A percentile compares a stretch with the other conserved stretches of the same genome.
Evolutionary conservation across 2,797 vertebrate genomes (phyloP).

Genomic region (Bucorvus abyssinicus): DNA sequence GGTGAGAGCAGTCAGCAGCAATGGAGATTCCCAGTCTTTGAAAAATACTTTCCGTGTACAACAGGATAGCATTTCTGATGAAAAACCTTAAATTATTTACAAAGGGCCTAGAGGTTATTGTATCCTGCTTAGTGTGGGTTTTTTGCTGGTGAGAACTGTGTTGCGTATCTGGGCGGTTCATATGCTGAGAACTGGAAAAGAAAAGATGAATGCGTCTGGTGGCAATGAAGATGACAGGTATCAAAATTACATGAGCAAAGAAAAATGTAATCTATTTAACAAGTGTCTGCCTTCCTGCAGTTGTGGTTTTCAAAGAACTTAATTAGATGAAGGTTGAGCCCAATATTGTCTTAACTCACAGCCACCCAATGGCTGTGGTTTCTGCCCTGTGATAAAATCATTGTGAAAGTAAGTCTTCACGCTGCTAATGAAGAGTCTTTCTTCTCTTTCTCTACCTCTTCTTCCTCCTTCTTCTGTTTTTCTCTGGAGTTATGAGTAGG

Average conservation of each 20-base stretch:
- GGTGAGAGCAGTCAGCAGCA: fast-evolving
- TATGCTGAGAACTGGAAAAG: not conserved
- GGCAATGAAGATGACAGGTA: not conserved
- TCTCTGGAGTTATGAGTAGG: not conserved
- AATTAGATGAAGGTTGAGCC: constrained; percentile 10
- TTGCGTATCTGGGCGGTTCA: not conserved
- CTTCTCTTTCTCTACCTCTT: not conserved
- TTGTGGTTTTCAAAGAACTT: constrained; percentile 35
- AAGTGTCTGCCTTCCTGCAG: not conserved
- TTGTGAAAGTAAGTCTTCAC: not conserved
- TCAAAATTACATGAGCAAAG: constrained; percentile 1
- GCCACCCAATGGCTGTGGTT: not conserved
- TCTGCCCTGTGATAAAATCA: not conserved
- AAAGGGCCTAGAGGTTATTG: not conserved
- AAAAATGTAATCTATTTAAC: constrained; percentile 11
- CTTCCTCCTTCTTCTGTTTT: not conserved
- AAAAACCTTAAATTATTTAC: not conserved
- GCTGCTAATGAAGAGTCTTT: not conserved
- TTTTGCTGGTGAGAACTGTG: not conserved
- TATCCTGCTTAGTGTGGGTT: fast-evolving
- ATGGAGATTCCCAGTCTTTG: not conserved
- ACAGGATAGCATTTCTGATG: not conserved
- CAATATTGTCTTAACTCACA: not conserved
- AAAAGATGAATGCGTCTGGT: not conserved
- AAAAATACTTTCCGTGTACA: not conserved